phyloP scores from a whole-genome alignment of 2,113 vertebrate genomes.

The Lota lota region DNA sequence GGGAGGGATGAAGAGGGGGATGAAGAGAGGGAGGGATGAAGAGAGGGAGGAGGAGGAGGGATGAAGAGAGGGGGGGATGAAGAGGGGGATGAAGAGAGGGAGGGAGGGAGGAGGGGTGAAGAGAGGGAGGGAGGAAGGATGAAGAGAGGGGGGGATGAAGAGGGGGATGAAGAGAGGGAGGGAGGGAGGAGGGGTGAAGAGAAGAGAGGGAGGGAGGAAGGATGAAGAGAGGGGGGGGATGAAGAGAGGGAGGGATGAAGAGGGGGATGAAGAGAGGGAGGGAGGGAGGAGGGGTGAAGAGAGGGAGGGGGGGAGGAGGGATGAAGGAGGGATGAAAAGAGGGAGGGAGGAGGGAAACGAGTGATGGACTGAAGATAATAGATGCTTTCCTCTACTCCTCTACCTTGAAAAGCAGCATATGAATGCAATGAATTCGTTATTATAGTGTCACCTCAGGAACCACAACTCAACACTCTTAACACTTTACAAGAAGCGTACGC shows the following conservation, averaged over 20 bases:
- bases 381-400: too few species aligned
- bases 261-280: not conserved
- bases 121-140: not conserved
- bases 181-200: too few species aligned
- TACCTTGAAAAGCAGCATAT: too few species aligned
- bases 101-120: not conserved
- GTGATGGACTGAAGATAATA: too few species aligned
- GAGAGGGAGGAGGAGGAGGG: conserved; percentile 4
- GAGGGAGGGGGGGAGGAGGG: not conserved
- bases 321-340: not conserved
- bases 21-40: not conserved
- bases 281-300: not conserved
- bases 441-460: too few species aligned
- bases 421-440: too few species aligned
- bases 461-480: too few species aligned
- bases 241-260: not conserved
- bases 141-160: too few species aligned
- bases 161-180: too few species aligned
- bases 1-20: not conserved
- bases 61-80: not conserved
- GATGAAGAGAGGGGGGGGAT: not conserved
- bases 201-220: too few species aligned
- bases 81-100: not conserved
- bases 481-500: too few species aligned
- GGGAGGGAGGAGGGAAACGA: too few species aligned